Conservation (phyloP, 92 coral and sea anemone genomes). For the Siderastrea siderea region DNA sequence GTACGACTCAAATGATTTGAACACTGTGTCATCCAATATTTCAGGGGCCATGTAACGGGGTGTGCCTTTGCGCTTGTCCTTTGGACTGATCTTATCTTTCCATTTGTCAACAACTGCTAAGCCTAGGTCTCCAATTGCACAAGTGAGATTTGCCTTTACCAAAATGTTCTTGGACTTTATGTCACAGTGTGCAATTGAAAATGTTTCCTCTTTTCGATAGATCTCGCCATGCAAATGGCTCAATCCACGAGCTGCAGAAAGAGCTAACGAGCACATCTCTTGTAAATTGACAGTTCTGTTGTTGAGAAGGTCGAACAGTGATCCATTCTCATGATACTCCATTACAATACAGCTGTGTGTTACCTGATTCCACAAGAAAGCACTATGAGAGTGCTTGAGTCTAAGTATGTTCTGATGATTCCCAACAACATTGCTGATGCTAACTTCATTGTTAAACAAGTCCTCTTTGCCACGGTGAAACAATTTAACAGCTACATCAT, state of each 20-base stretch:
- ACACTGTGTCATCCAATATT: slow-evolving; percentile 79
- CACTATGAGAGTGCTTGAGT: slow-evolving; percentile 33
- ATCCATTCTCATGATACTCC: slow-evolving; percentile 91
- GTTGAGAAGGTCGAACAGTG: slow-evolving; percentile 91
- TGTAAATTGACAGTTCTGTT: slow-evolving; percentile 83
- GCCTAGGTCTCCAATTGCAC: slow-evolving; percentile 95
- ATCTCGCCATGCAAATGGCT: slow-evolving; percentile 96
- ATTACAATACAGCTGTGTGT: slow-evolving; percentile 95
- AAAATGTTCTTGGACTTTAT: slow-evolving; percentile 95
- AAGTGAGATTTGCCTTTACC: slow-evolving; percentile 91
- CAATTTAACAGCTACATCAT: slow-evolving; percentile 92
- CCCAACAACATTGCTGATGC: slow-evolving; percentile 85
- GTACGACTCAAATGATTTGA: slow-evolving; percentile 84
- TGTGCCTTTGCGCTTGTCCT: slow-evolving; percentile 87
- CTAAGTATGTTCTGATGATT: slow-evolving; percentile 87
- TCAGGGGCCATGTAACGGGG: slow-evolving; percentile 99
- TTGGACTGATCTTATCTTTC: slow-evolving; percentile 66
- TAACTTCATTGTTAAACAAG: slow-evolving; percentile 91
- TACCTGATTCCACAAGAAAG: slow-evolving; percentile 54
- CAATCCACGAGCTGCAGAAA: slow-evolving; percentile 92
- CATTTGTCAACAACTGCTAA: slow-evolving; percentile 86
- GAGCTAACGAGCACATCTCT: slow-evolving; percentile 88
- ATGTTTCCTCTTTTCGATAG: slow-evolving; percentile 86
- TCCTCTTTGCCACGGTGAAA: slow-evolving; percentile 89
- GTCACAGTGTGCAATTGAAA: slow-evolving; percentile 97